These are phyloP conservation scores for Nebria brevicollis DNA, from an alignment of 2,888 invertebrate species.

Conservation along the genomic window DNA sequence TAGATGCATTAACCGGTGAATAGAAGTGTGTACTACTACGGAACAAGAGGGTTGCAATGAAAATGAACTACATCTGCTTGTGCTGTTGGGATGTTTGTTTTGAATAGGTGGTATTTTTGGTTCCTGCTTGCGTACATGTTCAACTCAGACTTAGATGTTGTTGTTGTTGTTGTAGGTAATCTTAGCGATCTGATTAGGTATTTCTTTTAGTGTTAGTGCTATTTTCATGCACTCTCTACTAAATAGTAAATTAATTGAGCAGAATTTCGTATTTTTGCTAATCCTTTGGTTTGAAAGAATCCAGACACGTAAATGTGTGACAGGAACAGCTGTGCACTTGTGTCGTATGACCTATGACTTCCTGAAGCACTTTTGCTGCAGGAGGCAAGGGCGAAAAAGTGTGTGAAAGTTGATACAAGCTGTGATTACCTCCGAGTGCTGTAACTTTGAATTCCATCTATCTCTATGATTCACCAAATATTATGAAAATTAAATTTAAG, in stretches of 20 bases:
- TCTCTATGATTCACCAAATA: neutral
- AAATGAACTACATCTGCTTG: conserved; percentile 31
- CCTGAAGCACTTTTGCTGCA: conserved; percentile 31
- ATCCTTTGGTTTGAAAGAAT: neutral
- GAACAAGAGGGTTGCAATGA: conserved; percentile 22
- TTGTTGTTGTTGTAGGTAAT: too few relatives aligned
- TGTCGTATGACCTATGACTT: conserved; percentile 38
- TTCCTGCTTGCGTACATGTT: neutral
- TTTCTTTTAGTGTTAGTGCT: too few relatives aligned
- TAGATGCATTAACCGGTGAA: conserved; percentile 32
- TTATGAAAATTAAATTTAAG: neutral
- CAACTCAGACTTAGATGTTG: too few relatives aligned
- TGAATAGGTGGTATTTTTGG: conserved; percentile 29
- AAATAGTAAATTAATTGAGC: too few relatives aligned
- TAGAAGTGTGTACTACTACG: neutral
- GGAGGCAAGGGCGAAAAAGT: neutral
- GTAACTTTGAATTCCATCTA: neutral
- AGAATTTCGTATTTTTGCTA: neutral
- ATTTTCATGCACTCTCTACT: too few relatives aligned
- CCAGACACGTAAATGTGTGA: neutral
- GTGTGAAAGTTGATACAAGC: neutral
- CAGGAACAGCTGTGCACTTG: conserved; percentile 38
- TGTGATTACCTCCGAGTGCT: neutral
- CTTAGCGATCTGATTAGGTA: too few relatives aligned
- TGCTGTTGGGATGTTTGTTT: conserved; percentile 29